Base-by-base conservation (phyloP, 2,113 vertebrate species). In the Notarius lentiginosus region DNA sequence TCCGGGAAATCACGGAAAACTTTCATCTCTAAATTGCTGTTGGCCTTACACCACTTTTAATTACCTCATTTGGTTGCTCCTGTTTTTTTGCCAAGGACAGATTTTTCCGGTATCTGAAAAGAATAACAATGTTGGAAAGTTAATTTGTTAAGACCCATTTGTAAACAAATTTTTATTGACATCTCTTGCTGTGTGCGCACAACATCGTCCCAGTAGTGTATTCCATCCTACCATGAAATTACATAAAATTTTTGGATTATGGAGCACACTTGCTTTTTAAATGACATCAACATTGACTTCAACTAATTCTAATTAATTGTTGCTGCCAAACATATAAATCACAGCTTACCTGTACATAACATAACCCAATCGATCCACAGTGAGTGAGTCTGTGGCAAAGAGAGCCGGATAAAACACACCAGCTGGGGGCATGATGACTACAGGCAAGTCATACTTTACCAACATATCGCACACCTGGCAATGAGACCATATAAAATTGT, bases 391-490 rank as follows among this genome's bases (percentile, higher is more conserved):
- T 72, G 95, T 92, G 91, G 96, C 94, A 61, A 98, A 93, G 20
- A 99, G 94, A 0, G 95, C 96, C 5, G 96, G 93, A 90, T 97
- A 98, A 91, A 99, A 99, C 68, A 99, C 93, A 30, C 96, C 96
- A 90, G 94, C 87, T 27, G 97, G 97, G 86, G 95, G 96, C 93
- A 98, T 90, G 76, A 97, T 91, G 89, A 99, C 88, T 63, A 99
- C 90, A 6, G 98, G 97, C 87, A 99, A 92, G 41, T 93, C 92
- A 86, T 96, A 97, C 90, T 92, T 95, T 51, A 97, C 76, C 92
- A 97, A 98, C 51, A 96, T 95, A 91, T 99, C 97, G 91, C 96
- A 98, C 60, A 97, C 97, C 98, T 99, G 63, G 86, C 90, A 82
- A 75, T 11, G 80, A 63, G 4, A 22, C 1, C 17, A 80, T 7